phyloP scores from a whole-genome alignment of 2,888 invertebrate species.

The Odontocolon sp. region DNA sequence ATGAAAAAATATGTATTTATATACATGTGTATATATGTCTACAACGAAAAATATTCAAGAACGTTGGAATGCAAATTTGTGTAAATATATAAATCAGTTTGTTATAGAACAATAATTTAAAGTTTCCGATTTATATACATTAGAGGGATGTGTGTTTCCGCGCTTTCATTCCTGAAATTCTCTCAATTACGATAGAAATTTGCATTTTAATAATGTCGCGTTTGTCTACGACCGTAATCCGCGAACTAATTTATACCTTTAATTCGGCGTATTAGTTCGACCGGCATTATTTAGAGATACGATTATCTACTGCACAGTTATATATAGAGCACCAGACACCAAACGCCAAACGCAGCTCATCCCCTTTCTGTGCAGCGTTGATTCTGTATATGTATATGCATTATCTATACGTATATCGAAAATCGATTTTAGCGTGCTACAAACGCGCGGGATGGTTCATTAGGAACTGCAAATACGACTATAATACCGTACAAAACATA shows the following conservation, averaged over 20 bases:
- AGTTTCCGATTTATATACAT: too few relatives aligned
- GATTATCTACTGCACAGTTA: slow-evolving; percentile 35
- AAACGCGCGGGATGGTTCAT: slow-evolving; percentile 35
- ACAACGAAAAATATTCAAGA: too few relatives aligned
- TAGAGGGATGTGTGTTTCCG: too few relatives aligned
- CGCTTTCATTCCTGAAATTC: not conserved
- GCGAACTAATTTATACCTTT: slow-evolving; percentile 64
- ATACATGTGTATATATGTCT: too few relatives aligned
- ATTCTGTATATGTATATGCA: slow-evolving; percentile 6
- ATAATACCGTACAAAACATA: slow-evolving; percentile 26
- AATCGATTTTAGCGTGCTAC: slow-evolving; percentile 33
- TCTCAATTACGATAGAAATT: slow-evolving; percentile 48
- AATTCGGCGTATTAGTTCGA: slow-evolving; percentile 64
- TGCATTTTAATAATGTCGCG: slow-evolving; percentile 65
- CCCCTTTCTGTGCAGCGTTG: slow-evolving; percentile 8
- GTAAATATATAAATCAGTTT: too few relatives aligned
- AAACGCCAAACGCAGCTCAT: not conserved
- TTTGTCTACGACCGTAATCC: slow-evolving; percentile 54
- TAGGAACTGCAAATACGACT: slow-evolving; percentile 24
- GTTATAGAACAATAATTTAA: too few relatives aligned
- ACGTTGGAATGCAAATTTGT: too few relatives aligned
- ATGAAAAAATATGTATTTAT: too few relatives aligned
- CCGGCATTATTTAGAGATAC: slow-evolving; percentile 56
- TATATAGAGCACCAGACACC: slow-evolving; percentile 17
- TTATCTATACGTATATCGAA: not conserved